These are phyloP conservation scores for Crioceris asparagi DNA, from an alignment of 2,888 invertebrate species.

Conservation along the genomic window DNA sequence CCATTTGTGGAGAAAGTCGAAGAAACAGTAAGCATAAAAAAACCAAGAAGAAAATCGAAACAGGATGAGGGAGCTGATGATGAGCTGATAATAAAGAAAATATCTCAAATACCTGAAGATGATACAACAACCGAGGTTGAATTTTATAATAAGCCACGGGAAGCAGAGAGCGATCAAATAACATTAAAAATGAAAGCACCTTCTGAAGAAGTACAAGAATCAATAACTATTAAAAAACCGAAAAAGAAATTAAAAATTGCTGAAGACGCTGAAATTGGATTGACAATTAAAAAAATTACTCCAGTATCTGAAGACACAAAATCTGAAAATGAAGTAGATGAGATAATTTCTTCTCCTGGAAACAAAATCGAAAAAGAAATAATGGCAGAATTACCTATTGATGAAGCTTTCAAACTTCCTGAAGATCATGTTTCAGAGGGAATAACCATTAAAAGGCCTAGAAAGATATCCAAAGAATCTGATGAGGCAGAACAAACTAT, in stretches of 20 bases:
- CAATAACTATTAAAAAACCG: constrained; percentile 16
- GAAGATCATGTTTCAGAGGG: constrained; percentile 25
- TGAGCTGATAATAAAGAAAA: constrained; percentile 22
- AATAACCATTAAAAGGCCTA: constrained; percentile 20
- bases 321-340: constrained; percentile 28
- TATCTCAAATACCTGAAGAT: constrained; percentile 33
- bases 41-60: constrained; percentile 20
- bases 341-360: constrained; percentile 15
- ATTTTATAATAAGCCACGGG: constrained; percentile 21
- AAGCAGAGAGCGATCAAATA: constrained; percentile 26
- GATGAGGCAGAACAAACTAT: constrained; percentile 32
- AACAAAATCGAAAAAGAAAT: no score
- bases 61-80: constrained; percentile 26
- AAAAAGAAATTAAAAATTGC: constrained; percentile 21
- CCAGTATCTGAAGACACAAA: constrained; percentile 45
- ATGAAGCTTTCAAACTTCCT: constrained; percentile 26
- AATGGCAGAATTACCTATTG: no score
- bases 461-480: constrained; percentile 23
- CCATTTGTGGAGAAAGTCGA: constrained; percentile 20
- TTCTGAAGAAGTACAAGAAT: constrained; percentile 25
- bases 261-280: constrained; percentile 18
- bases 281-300: constrained; percentile 26
- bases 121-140: constrained; percentile 32
- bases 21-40: constrained; percentile 26
- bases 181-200: constrained; percentile 14